Percentiles rank a stretch among this genome's conserved stretches.
Evolutionary conservation across 2,888 invertebrate genomes (phyloP).

Genomic region (Nemoura dubitans): DNA sequence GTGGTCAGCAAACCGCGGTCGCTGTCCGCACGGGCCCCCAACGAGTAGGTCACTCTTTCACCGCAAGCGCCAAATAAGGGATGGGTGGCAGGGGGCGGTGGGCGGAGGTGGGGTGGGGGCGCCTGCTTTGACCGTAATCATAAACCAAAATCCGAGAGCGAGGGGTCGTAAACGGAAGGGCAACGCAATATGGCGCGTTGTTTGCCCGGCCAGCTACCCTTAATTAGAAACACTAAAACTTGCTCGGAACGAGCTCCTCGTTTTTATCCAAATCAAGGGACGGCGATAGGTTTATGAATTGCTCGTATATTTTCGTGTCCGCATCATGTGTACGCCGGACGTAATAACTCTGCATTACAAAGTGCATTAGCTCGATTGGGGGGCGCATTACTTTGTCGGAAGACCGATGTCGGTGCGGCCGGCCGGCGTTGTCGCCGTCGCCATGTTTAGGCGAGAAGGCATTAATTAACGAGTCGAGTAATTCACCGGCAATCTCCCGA

Average conservation of each 20-base stretch:
- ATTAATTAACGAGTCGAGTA: neutral
- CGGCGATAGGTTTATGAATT: neutral
- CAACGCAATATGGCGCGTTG: neutral
- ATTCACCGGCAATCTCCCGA: neutral
- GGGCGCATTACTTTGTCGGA: neutral
- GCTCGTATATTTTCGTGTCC: neutral
- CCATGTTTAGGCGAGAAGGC: neutral
- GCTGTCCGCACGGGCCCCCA: neutral
- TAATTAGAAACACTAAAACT: neutral
- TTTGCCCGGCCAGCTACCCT: neutral
- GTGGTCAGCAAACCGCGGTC: neutral
- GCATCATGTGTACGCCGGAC: neutral
- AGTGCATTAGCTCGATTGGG: neutral
- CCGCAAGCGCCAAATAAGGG: neutral
- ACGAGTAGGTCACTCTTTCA: neutral
- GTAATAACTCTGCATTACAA: neutral
- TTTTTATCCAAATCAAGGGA: constrained; percentile 1
- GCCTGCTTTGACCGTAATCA: neutral
- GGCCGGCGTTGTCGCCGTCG: neutral
- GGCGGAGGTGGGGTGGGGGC: too few species aligned
- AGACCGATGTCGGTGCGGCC: neutral
- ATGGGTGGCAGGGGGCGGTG: too few species aligned
- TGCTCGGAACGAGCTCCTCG: neutral
- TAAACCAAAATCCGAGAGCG: constrained; percentile 5
- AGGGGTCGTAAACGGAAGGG: neutral